Percentiles rank a stretch among this genome's conserved stretches.
These are phyloP conservation scores for Cryptoprocta ferox DNA, from an alignment of 2,797 vertebrate genomes.

Conservation along the genomic window DNA sequence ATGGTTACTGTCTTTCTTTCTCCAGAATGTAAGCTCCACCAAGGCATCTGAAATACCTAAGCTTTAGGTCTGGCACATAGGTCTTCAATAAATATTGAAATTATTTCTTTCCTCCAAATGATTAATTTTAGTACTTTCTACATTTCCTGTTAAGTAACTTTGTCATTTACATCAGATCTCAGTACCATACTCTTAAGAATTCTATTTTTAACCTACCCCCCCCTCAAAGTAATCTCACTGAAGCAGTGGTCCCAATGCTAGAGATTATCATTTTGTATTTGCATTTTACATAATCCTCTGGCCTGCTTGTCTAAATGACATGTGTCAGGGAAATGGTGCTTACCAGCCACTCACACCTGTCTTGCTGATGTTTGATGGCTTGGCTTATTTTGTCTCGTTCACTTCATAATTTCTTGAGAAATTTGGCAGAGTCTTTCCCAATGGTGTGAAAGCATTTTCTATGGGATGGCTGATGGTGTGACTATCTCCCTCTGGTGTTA, in stretches of 20 bases:
- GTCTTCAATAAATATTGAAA: conserved; percentile 29
- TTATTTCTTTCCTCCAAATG: background rate
- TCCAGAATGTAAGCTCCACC: background rate
- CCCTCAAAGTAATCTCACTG: background rate
- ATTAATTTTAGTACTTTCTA: background rate
- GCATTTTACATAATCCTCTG: conserved; percentile 10
- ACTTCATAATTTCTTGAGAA: conserved; percentile 65
- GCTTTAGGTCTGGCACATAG: background rate
- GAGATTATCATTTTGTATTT: conserved; percentile 41
- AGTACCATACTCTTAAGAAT: background rate
- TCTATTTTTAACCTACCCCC: background rate
- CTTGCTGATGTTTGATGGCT: conserved; percentile 55
- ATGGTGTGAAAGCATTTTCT: conserved; percentile 44
- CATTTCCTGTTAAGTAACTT: conserved; percentile 32
- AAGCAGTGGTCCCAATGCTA: background rate
- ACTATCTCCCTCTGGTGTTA: conserved; percentile 49
- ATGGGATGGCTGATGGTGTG: background rate
- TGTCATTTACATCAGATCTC: background rate
- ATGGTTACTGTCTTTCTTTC: background rate
- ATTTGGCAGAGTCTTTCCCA: conserved; percentile 67
- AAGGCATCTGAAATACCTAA: background rate
- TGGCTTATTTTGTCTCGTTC: conserved; percentile 76
- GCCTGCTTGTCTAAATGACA: conserved; percentile 33
- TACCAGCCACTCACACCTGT: background rate
- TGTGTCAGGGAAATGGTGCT: conserved; percentile 26